Evolutionary conservation across 2,888 invertebrate species (phyloP), one percentile per base, ranked within the genome.

Genomic region (Portevinia maculata): DNA sequence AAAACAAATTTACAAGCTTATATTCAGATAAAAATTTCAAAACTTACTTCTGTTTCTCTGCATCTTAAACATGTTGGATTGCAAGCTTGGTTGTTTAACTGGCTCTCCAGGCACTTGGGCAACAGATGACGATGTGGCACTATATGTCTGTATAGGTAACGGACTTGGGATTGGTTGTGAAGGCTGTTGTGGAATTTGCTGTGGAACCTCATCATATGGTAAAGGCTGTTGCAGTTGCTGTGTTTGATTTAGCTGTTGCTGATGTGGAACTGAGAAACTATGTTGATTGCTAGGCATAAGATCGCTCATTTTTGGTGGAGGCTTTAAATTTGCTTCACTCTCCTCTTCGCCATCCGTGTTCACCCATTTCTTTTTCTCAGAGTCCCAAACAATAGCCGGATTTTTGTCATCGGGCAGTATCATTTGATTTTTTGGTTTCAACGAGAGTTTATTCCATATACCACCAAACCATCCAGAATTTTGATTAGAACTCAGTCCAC

Each of bases 321-420:
- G 94, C 86, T 93, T 93, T 30, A 94, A 89, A 57, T 90, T 89
- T 3, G 90, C 88, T 53, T 86, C 85, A 62, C 92, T 94, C 21
- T 93, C 93, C 5, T 92, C 94, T 84, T 94, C 94, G 28, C 93
- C 95, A 89, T 96, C 96, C 46, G 94, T 93, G 91, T 98, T 96
- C 57, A 94, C 93, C 98, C 98, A 98, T 86, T 94, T 93, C 89
- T 97, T 96, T 87, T 93, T 93, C n/a, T 94, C 94, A 71, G 94
- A 92, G 92, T 98, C 97, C 98, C 98, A 98, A 64, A 98, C 96
- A 92, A 98, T 98, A 84, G 95, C 92, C 84, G 97, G 97, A 92
- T 98, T 96, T 90, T 95, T 97, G 91, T 98, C 98, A 91, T 98
- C 98, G 0, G 98, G 98, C 86, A 98, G 92, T 88, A 96, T 97